Conservation (phyloP, 2,113 vertebrate species). For the Campylomormyrus tamandua region DNA sequence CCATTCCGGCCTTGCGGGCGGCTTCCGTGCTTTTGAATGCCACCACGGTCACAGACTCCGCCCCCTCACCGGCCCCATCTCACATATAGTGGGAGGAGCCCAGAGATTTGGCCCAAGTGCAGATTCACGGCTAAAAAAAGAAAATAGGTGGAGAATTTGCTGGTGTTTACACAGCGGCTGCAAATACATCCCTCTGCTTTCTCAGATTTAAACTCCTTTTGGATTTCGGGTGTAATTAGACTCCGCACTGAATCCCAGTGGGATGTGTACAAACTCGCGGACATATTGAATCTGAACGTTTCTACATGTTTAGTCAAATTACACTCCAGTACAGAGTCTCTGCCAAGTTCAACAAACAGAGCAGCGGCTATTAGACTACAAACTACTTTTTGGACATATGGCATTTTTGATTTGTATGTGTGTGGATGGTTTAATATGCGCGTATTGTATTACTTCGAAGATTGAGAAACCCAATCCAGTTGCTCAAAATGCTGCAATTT, state of each 20-base stretch:
- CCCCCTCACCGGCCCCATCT: not conserved
- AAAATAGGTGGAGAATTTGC: not conserved
- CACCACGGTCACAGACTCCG: not conserved
- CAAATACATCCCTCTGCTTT: not conserved
- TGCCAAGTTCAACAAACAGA: constrained; percentile 5
- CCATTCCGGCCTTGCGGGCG: not conserved
- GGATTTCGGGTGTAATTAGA: not conserved
- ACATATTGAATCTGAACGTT: not conserved
- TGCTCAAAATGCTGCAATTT: not conserved
- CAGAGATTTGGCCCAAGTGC: not conserved
- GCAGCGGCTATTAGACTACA: not conserved
- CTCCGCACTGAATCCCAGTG: not conserved
- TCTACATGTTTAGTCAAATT: not conserved
- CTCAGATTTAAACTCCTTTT: not conserved
- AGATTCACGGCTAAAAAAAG: not conserved
- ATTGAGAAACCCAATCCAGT: not conserved
- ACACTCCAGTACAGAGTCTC: not conserved
- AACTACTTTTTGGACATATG: constrained; percentile 5
- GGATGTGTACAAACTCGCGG: not conserved
- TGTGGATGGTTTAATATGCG: not conserved
- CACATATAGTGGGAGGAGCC: not conserved
- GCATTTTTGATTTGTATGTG: not conserved
- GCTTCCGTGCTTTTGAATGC: not conserved
- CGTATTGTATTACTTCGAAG: not conserved
- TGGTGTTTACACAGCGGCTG: not conserved